Evolutionary conservation across 1,140 invertebrate species (phyloP), one percentile per base, ranked within the genome.

Genomic region (Cephus cinctus): DNA sequence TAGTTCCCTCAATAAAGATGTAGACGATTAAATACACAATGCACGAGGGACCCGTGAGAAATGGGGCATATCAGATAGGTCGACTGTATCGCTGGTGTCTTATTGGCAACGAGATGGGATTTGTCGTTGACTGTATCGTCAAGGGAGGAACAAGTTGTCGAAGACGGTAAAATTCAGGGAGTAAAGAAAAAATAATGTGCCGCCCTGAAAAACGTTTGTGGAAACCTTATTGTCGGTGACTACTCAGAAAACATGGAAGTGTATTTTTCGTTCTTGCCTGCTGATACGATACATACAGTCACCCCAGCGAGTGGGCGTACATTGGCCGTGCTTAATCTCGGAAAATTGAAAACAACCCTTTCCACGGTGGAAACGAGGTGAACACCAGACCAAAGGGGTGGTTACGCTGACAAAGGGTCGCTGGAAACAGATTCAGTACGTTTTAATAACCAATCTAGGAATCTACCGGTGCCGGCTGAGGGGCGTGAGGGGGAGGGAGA

Each of bases 361-460:
- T 12, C 15, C 54, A 47, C 14, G 19, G 43, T 44, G 47, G 16
- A 30, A 25, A 30, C 34, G 39, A 1, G 9, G 15, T 2, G 27
- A 30, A 12, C 12, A 11, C 9, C 9, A 12, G 27, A 11, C 27
- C 9, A 11, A 8, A 8, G 6, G 11, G 34, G 9, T 12, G 34
- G 34, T 36, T 18, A 12, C 9, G 34, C 8, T 15, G 15, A 18
- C 11, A 1, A 18, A 18, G 34, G 34, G 14, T 18, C 2, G 14
- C 14, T 36, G 34, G 11, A 52, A 61, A 51, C 47, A 54, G 42
- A 47, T 61, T 54, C 60, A 54, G 59, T 51, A 57, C 58, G 38
- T 57, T 61, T 61, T 61, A 61, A 61, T 61, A 60, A 58, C 54
- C 59, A 61, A 61, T 61, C 59, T 61, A n/a, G n/a, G n/a, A n/a